phyloP scores from a whole-genome alignment of 2,113 vertebrate genomes.

The Calidris pygmaea region DNA sequence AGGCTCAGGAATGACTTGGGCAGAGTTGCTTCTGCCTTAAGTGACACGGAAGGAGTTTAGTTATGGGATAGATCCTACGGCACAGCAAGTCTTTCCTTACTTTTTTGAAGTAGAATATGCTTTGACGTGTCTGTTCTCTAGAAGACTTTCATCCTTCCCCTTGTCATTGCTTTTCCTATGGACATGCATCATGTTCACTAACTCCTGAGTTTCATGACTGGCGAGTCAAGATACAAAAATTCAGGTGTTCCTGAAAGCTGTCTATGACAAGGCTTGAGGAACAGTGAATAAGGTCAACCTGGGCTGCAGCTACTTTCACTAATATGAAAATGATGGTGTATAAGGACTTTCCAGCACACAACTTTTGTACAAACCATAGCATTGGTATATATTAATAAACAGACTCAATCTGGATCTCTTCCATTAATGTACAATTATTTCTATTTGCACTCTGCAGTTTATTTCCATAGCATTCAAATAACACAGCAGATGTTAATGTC shows the following conservation, averaged over 20 bases:
- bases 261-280: neutral
- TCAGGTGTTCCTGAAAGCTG: neutral
- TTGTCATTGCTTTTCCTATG: neutral
- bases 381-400: neutral
- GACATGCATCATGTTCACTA: too few relatives aligned
- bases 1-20: neutral
- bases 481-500: neutral
- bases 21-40: neutral
- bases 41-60: accelerated
- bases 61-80: neutral
- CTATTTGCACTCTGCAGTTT: neutral
- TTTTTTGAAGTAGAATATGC: neutral
- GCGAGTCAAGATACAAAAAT: neutral
- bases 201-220: neutral
- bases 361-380: neutral
- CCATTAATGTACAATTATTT: neutral
- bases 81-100: neutral
- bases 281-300: neutral
- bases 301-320: neutral
- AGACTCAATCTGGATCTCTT: neutral
- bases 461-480: neutral
- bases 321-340: neutral
- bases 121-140: neutral
- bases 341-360: neutral
- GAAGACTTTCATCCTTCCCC: neutral